Percentiles rank a stretch among this genome's conserved stretches.
phyloP scores from a whole-genome alignment of 2,113 vertebrate genomes.

The Origma solitaria region DNA sequence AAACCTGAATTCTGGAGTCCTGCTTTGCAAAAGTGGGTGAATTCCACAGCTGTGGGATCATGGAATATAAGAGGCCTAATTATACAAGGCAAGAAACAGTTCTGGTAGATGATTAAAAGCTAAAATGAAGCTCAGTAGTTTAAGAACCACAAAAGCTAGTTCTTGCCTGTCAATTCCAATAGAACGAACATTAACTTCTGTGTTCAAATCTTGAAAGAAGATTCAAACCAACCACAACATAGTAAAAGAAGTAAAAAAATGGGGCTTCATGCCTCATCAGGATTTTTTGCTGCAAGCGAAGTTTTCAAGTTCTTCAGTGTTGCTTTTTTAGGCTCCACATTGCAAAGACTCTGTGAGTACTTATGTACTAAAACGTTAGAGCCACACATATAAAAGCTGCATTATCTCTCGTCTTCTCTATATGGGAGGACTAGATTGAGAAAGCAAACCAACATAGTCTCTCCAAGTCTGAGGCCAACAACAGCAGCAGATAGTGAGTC shows the following conservation, averaged over 20 bases:
- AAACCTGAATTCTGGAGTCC: not conserved
- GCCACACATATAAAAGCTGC: not conserved
- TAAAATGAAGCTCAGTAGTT: not conserved
- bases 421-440: not conserved
- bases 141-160: constrained; percentile 30
- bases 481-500: not conserved
- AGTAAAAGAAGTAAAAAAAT: not conserved
- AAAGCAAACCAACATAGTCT: not conserved
- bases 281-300: not conserved
- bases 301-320: not conserved
- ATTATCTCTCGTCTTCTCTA: not conserved
- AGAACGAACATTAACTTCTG: not conserved
- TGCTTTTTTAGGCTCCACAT: not conserved
- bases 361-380: not conserved
- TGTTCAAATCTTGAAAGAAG: not conserved
- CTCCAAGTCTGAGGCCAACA: not conserved
- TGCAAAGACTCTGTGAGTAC: not conserved
- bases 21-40: not conserved
- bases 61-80: constrained; percentile 3
- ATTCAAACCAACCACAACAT: not conserved
- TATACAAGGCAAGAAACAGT: constrained; percentile 2
- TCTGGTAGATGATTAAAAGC: constrained; percentile 33
- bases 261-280: not conserved
- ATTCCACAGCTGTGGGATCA: constrained; percentile 22
- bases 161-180: constrained; percentile 7